Evolutionary conservation across 1,140 invertebrate species (phyloP).

Genomic region (Macrocentrus cingulum): DNA sequence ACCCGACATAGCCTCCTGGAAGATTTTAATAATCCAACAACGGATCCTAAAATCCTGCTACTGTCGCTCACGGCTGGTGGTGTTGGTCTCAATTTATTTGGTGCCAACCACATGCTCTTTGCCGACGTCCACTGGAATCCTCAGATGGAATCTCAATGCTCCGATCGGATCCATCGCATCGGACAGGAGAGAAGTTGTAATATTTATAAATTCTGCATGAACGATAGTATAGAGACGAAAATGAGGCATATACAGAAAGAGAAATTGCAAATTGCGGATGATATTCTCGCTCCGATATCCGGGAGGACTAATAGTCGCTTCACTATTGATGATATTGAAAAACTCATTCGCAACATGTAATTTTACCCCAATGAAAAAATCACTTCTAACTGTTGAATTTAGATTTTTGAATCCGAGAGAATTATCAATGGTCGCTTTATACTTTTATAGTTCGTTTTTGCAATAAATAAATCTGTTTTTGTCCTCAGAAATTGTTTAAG

Average conservation of each 20-base stretch:
- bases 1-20: slow-evolving; percentile 72
- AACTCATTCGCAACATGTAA: slow-evolving; percentile 63
- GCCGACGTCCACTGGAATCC: slow-evolving; percentile 96
- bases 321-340: slow-evolving; percentile 73
- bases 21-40: slow-evolving; percentile 69
- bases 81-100: slow-evolving; percentile 86
- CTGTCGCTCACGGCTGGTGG: slow-evolving; percentile 87
- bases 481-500: too few relatives aligned
- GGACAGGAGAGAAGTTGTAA: slow-evolving; percentile 81
- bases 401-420: too few relatives aligned
- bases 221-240: slow-evolving; percentile 82
- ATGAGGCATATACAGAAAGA: slow-evolving; percentile 79
- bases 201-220: slow-evolving; percentile 81
- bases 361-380: slow-evolving; percentile 73
- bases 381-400: too few relatives aligned
- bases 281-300: slow-evolving; percentile 70
- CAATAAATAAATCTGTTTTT: too few relatives aligned
- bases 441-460: too few relatives aligned
- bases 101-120: slow-evolving; percentile 87
- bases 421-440: too few relatives aligned
- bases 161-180: slow-evolving; percentile 87
- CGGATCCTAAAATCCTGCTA: slow-evolving; percentile 66
- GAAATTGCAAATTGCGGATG: slow-evolving; percentile 80
- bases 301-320: slow-evolving; percentile 66
- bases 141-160: slow-evolving; percentile 87